Conservation (phyloP, 2,888 invertebrate genomes). For the Leucania comma region DNA sequence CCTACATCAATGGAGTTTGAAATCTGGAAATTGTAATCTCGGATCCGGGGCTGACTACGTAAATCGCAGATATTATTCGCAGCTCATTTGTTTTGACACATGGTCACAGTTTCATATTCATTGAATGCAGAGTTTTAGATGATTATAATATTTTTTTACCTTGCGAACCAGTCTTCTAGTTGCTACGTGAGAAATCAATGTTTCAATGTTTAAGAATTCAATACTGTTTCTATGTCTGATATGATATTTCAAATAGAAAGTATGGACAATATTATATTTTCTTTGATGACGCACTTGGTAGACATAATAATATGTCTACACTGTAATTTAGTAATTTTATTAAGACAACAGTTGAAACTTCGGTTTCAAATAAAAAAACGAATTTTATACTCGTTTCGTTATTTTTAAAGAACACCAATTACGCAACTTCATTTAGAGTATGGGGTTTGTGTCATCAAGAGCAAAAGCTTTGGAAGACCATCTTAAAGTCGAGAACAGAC, state of each 20-base stretch:
- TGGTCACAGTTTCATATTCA: conserved; percentile 8
- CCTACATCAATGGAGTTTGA: conserved; percentile 61
- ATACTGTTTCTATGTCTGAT: conserved; percentile 4
- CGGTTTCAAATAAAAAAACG: background rate
- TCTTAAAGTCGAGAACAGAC: background rate
- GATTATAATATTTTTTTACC: background rate
- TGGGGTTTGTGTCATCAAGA: background rate
- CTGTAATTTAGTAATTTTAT: conserved; percentile 4
- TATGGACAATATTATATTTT: background rate
- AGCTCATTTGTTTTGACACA: conserved; percentile 34
- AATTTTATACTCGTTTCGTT: background rate
- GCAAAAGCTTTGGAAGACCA: background rate
- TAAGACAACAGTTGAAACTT: background rate
- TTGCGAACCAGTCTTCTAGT: background rate
- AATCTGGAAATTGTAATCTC: conserved; percentile 56
- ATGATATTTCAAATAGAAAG: conserved; percentile 16
- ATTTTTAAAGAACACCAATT: background rate
- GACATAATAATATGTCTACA: background rate
- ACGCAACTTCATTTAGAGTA: background rate
- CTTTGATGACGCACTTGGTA: conserved; percentile 6
- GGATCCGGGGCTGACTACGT: conserved; percentile 33
- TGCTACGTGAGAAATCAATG: background rate
- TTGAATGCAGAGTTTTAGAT: background rate
- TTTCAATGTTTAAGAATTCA: background rate
- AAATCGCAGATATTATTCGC: conserved; percentile 30